phyloP scores from a whole-genome alignment of 2,888 invertebrate species.

The Macrosoma leucophasiata region DNA sequence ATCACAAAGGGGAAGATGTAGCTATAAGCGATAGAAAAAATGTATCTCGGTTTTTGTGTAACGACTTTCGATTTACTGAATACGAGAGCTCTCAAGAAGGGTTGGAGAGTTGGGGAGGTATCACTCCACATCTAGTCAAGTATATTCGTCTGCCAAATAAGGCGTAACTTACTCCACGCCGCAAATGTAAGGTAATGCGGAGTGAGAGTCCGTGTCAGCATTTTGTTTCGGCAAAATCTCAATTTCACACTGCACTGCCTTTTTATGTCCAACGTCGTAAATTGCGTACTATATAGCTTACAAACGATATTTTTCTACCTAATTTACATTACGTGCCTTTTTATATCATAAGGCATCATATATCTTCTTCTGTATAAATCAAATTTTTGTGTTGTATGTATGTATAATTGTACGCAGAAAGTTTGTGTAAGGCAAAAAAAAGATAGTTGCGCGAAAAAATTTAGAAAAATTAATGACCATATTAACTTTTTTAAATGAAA shows the following conservation, averaged over 20 bases:
- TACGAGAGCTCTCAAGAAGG: conserved; percentile 60
- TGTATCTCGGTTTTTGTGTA: conserved; percentile 63
- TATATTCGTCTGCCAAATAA: conserved; percentile 62
- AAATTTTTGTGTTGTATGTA: too few species aligned
- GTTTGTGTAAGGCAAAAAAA: too few species aligned
- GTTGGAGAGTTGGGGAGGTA: conserved; percentile 52
- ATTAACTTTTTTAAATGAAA: too few species aligned
- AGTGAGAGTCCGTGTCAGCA: conserved; percentile 41
- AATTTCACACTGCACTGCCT: conserved; percentile 54
- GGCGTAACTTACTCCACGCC: conserved; percentile 55
- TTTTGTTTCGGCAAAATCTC: conserved; percentile 54
- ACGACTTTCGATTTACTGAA: conserved; percentile 68
- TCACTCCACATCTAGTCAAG: conserved; percentile 56
- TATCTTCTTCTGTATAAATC: too few species aligned
- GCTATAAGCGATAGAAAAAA: conserved; percentile 52
- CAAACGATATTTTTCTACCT: too few species aligned
- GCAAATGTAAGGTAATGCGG: conserved; percentile 47
- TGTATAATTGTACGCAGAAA: too few species aligned
- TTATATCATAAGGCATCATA: too few species aligned
- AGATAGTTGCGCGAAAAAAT: too few species aligned
- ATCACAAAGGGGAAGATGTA: conserved; percentile 38
- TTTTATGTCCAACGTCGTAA: too few species aligned
- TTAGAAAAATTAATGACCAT: too few species aligned
- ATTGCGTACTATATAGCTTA: too few species aligned
- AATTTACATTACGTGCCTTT: too few species aligned